Percentiles rank a stretch among this genome's conserved stretches.
Evolutionary conservation across 1,140 invertebrate genomes (phyloP).

Genomic region (Cepaea nemoralis): DNA sequence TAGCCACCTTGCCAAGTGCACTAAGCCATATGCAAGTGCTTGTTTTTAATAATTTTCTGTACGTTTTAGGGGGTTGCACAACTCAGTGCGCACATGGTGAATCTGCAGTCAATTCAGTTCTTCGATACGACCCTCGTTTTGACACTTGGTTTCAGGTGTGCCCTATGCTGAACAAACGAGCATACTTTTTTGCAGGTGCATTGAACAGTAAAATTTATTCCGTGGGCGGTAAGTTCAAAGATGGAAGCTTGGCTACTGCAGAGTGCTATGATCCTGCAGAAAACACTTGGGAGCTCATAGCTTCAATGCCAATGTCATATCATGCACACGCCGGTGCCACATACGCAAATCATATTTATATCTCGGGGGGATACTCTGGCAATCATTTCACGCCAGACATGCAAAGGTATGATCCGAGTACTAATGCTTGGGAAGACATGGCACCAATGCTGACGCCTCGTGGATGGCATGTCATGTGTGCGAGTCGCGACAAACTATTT

Average conservation of each 20-base stretch:
- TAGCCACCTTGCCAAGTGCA: constrained; percentile 69
- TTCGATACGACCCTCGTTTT: constrained; percentile 70
- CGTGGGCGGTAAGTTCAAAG: constrained; percentile 71
- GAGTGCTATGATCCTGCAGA: constrained; percentile 70
- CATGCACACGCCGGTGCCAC: constrained; percentile 72
- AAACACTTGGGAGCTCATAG: constrained; percentile 68
- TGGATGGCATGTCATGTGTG: constrained; percentile 73
- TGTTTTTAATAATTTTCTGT: constrained; percentile 71
- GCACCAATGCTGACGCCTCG: constrained; percentile 70
- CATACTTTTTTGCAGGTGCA: constrained; percentile 71
- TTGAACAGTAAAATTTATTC: constrained; percentile 68
- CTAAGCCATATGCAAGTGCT: constrained; percentile 73
- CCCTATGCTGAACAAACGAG: constrained; percentile 70
- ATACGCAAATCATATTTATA: constrained; percentile 68
- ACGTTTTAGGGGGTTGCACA: constrained; percentile 71
- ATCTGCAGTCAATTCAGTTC: constrained; percentile 70
- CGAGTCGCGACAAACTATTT: constrained; percentile 79
- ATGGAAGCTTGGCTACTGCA: constrained; percentile 69
- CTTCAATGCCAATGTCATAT: constrained; percentile 69
- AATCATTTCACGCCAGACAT: constrained; percentile 72
- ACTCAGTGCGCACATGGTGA: constrained; percentile 73
- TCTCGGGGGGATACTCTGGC: constrained; percentile 72
- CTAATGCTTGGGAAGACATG: constrained; percentile 71
- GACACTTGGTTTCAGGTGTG: constrained; percentile 70
- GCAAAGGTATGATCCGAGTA: constrained; percentile 68